Evolutionary conservation across 2,797 vertebrate species (phyloP), one percentile per base, ranked within the genome.

Genomic region (Aeoliscus strigatus): DNA sequence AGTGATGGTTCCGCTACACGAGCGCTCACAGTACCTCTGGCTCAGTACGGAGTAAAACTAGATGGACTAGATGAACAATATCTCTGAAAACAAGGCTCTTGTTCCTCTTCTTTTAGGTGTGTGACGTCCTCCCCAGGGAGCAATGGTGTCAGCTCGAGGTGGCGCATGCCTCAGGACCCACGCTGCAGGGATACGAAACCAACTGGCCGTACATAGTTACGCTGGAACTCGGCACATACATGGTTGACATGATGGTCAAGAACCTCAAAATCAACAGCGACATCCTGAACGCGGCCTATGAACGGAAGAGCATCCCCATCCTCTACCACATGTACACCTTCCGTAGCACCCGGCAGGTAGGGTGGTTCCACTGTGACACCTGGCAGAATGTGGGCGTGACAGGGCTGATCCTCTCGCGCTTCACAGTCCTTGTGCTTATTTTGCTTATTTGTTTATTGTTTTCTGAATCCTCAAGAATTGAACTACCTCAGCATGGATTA

Each of bases 271-370:
- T 98, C 46, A 84, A 85, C 1, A 85, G 73, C 40, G 83, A 89
- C 72, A 67, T 90, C 51, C 77, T 90, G 9, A 85, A 70, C 2
- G 66, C 51, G 0, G 37, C 46, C 9, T 18, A 67, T 2, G 29
- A 86, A 9, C 51, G 51, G 28, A 90, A 74, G 36, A 72, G 73
- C 29, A 89, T 99, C 50, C 92, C 94, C 0, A 84, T 92, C 28
- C 88, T 99, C 14, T 98, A 98, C 73, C 96, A 99, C 25, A 87
- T 97, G 81, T 98, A 98, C 54, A 87, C 92, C 13, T 98, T 96
- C 79, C 91, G 86, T 8, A 91, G 85, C 76, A 87, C 44, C 27
- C 85, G 79, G 12, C 93, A 97, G 96, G 96, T 98, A 75, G 6
- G 5, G 40, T 41, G 32, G n/a, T n/a, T n/a, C n/a, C n/a, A n/a